Percentiles rank a stretch among this genome's conserved stretches.
Conservation (phyloP, 2,113 vertebrate species). For the Eulacestoma nigropectus region DNA sequence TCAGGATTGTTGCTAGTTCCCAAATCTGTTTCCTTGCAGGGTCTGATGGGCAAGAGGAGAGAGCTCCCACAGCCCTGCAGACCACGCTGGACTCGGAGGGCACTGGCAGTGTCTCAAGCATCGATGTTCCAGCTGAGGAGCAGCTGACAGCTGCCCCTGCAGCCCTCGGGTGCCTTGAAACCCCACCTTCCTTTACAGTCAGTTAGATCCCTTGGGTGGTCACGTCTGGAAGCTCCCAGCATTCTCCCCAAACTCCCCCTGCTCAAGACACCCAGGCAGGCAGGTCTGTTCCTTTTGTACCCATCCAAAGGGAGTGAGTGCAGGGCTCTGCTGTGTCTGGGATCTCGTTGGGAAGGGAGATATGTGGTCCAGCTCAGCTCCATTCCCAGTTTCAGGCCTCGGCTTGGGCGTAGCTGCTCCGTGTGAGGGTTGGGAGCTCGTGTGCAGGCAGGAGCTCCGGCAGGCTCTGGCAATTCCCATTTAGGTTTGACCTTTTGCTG, state of each 20-base stretch:
- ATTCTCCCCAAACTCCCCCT: neutral
- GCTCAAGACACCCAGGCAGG: neutral
- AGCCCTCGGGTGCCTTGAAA: neutral
- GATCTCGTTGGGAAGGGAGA: accelerated
- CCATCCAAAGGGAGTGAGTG: neutral
- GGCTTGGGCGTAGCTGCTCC: neutral
- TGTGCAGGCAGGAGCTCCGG: neutral
- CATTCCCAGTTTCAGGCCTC: neutral
- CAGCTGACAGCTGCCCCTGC: neutral
- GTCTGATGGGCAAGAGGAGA: neutral
- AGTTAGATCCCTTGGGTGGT: neutral
- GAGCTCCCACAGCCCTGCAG: neutral
- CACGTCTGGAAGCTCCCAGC: neutral
- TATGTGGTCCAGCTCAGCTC: neutral
- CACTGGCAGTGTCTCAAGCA: neutral
- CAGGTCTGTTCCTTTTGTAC: neutral
- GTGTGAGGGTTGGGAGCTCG: neutral
- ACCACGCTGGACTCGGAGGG: accelerated
- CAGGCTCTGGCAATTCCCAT: conserved; percentile 18
- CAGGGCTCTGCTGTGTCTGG: neutral
- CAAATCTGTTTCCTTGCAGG: neutral
- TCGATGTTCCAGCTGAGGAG: neutral
- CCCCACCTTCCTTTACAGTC: neutral
- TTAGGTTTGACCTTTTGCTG: conserved; percentile 43
- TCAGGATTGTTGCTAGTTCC: neutral